phyloP scores from a whole-genome alignment of 2,797 vertebrate genomes.

The Silurus lanzhouensis region DNA sequence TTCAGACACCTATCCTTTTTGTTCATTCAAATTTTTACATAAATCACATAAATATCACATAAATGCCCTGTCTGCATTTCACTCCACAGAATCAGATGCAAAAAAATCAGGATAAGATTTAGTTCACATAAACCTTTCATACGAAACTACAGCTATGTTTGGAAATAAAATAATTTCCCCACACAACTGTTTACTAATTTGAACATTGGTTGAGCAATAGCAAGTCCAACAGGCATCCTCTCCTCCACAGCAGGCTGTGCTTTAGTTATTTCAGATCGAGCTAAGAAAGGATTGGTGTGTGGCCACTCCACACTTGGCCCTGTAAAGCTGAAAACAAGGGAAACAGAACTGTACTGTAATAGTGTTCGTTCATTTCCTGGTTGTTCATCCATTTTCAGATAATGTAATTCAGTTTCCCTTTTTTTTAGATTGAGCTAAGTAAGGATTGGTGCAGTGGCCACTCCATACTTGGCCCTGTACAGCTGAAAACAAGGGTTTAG shows the following conservation, averaged over 20 bases:
- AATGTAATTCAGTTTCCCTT: no score
- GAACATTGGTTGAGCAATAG: conserved; percentile 50
- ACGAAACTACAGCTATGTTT: conserved; percentile 39
- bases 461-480: conserved; percentile 55
- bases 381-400: no score
- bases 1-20: background rate
- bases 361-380: no score
- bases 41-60: background rate
- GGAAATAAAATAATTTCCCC: conserved; percentile 44
- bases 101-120: background rate
- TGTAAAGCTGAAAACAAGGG: conserved; percentile 69
- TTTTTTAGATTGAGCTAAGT: conserved; percentile 30
- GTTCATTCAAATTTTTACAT: background rate
- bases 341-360: no score
- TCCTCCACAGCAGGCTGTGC: conserved; percentile 22
- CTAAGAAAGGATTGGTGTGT: conserved; percentile 47
- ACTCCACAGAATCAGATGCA: background rate
- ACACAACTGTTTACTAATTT: conserved; percentile 48
- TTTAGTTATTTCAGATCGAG: conserved; percentile 40
- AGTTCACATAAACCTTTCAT: conserved; percentile 32
- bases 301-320: conserved; percentile 56
- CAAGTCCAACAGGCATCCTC: conserved; percentile 39
- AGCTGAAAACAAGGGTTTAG: conserved; percentile 74
- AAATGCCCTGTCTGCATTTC: background rate
- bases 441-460: conserved; percentile 54